phyloP scores from a whole-genome alignment of 2,113 vertebrate species.

The Nerophis ophidion region DNA sequence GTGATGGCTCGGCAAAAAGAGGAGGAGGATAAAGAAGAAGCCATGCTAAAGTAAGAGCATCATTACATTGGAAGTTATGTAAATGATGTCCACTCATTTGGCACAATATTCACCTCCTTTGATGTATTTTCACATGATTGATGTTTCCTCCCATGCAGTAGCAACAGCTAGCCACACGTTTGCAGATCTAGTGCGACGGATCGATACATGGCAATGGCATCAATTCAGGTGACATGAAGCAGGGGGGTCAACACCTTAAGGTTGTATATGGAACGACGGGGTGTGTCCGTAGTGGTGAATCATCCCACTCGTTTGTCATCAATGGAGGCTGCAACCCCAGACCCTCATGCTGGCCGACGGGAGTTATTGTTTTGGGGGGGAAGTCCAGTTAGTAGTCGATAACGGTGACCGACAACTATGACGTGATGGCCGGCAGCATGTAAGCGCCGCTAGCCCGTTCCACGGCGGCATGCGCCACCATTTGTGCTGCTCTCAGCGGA shows the following conservation, averaged over 20 bases:
- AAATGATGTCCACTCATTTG: neutral
- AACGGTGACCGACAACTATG: slow-evolving; percentile 18
- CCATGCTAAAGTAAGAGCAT: slow-evolving; percentile 95
- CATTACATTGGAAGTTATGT: slow-evolving; percentile 16
- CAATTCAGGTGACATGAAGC: slow-evolving; percentile 39
- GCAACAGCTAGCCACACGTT: neutral
- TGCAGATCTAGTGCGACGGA: neutral
- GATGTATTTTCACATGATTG: neutral
- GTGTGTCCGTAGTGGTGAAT: slow-evolving; percentile 62
- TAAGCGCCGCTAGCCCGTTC: slow-evolving; percentile 16
- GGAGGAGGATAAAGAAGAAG: slow-evolving; percentile 96
- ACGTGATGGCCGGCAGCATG: slow-evolving; percentile 26
- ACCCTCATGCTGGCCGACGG: neutral
- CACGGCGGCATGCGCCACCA: slow-evolving; percentile 6
- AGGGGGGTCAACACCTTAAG: slow-evolving; percentile 45
- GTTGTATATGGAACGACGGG: slow-evolving; percentile 47
- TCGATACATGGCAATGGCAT: slow-evolving; percentile 16
- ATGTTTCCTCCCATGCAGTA: slow-evolving; percentile 1
- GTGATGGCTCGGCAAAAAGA: slow-evolving; percentile 98
- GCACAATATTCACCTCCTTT: neutral
- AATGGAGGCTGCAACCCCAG: neutral
- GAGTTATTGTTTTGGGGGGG: neutral
- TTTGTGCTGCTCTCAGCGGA: slow-evolving; percentile 18
- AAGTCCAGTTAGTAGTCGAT: neutral
- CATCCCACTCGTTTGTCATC: slow-evolving; percentile 35